phyloP scores from a whole-genome alignment of 2,113 vertebrate species.

The Microcebus ravelobensis region DNA sequence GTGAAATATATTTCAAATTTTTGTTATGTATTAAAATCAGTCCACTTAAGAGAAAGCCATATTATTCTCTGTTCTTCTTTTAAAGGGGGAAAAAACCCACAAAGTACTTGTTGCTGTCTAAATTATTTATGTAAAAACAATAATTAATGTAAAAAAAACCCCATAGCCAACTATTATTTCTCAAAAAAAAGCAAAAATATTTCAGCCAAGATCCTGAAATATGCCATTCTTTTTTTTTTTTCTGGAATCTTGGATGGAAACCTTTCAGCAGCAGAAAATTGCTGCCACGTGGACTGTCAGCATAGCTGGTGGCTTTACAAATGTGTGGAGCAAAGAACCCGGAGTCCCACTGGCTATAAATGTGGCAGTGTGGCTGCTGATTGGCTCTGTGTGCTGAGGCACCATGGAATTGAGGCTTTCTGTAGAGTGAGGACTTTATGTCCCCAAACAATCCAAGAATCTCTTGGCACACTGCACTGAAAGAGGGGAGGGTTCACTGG shows the following conservation, averaged over 20 bases:
- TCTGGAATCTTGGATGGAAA: not conserved
- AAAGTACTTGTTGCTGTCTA: not conserved
- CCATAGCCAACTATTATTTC: not conserved
- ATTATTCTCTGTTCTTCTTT: not conserved
- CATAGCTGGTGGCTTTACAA: not conserved
- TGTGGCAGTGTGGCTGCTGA: not conserved
- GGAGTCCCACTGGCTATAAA: not conserved
- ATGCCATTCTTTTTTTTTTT: not conserved
- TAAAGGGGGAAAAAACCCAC: not conserved
- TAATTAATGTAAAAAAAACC: not conserved
- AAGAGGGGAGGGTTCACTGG: conserved; percentile 27
- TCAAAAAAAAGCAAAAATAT: not conserved
- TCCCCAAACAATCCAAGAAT: not conserved
- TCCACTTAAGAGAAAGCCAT: not conserved
- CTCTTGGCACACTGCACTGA: not conserved
- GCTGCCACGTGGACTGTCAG: not conserved
- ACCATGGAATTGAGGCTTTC: not conserved
- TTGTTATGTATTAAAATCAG: not conserved
- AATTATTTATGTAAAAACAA: not conserved
- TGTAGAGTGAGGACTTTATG: not conserved
- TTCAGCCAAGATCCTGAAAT: not conserved
- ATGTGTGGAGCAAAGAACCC: not conserved
- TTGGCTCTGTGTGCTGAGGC: not conserved
- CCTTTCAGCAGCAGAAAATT: not conserved
- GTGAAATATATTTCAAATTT: not conserved